Evolutionary conservation across 2,113 vertebrate species (phyloP).

Genomic region (Azemiops feae): DNA sequence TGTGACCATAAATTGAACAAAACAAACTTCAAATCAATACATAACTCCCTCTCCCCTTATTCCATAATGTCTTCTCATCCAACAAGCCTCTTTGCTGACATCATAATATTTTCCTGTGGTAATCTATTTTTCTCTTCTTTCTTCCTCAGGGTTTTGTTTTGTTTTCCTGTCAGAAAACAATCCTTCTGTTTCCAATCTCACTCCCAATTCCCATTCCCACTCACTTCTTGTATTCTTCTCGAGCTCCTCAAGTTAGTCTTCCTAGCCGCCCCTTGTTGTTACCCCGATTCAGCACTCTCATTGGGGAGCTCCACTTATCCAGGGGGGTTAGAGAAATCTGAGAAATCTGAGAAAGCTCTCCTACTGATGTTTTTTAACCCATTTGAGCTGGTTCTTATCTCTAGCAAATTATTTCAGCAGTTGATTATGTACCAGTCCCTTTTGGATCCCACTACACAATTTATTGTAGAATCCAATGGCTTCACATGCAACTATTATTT

Average conservation of each 20-base stretch:
- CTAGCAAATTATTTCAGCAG: background rate
- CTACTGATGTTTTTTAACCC: background rate
- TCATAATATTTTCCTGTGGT: background rate
- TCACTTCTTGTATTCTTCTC: background rate
- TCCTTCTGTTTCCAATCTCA: background rate
- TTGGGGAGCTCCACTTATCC: background rate
- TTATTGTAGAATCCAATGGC: background rate
- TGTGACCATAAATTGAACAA: background rate
- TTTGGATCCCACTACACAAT: background rate
- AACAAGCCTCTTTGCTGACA: background rate
- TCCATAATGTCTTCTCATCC: background rate
- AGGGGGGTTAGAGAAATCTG: background rate
- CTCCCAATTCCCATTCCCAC: background rate
- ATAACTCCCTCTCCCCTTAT: background rate
- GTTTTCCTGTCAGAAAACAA: background rate
- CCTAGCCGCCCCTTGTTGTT: background rate
- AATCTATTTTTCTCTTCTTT: background rate
- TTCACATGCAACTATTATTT: background rate
- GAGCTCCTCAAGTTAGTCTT: background rate
- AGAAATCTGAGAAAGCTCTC: background rate
- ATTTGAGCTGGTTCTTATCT: background rate
- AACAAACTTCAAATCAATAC: background rate
- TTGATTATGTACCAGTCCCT: background rate
- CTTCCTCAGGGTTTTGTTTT: background rate
- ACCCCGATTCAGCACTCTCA: background rate